phyloP scores from a whole-genome alignment of 2,888 invertebrate genomes.

The Eulithis testata region DNA sequence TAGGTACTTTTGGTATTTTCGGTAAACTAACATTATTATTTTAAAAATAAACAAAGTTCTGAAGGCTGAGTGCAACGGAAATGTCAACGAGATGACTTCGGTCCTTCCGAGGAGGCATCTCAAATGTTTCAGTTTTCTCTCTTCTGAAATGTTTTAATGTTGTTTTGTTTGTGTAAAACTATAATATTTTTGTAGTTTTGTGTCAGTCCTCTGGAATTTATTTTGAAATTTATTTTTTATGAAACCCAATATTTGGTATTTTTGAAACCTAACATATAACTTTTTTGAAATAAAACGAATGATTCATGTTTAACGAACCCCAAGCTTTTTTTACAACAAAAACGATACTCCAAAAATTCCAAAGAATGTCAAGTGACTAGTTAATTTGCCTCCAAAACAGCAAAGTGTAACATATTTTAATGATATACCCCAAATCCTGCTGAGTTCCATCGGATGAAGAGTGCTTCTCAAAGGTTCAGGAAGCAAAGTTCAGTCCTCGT shows the following conservation, averaged over 20 bases:
- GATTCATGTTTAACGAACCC: background rate
- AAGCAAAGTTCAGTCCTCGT: slow-evolving; percentile 70
- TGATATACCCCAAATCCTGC: slow-evolving; percentile 74
- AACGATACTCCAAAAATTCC: slow-evolving; percentile 13
- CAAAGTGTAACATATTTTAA: slow-evolving; percentile 74
- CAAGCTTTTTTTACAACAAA: background rate
- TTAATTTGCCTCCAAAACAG: slow-evolving; percentile 36
- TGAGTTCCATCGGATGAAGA: slow-evolving; percentile 69
- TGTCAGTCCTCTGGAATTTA: too few species aligned
- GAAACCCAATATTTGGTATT: too few species aligned
- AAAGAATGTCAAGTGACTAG: slow-evolving; percentile 24
- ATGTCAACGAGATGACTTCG: slow-evolving; percentile 58
- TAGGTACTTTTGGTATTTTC: background rate
- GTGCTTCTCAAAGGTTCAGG: slow-evolving; percentile 73
- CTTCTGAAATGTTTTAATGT: slow-evolving; percentile 57
- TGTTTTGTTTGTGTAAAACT: too few species aligned
- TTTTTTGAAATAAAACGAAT: too few species aligned
- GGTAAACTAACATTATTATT: slow-evolving; percentile 3
- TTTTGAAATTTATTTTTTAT: too few species aligned
- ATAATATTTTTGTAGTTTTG: too few species aligned
- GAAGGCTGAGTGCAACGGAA: slow-evolving; percentile 62
- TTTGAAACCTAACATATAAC: too few species aligned
- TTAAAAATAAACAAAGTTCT: slow-evolving; percentile 23
- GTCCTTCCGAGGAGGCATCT: slow-evolving; percentile 48
- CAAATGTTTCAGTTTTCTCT: slow-evolving; percentile 36